A percentile compares a stretch with the other conserved stretches of the same genome.
Evolutionary conservation across 1,140 invertebrate genomes (phyloP).

Genomic region (Euschistus heros): DNA sequence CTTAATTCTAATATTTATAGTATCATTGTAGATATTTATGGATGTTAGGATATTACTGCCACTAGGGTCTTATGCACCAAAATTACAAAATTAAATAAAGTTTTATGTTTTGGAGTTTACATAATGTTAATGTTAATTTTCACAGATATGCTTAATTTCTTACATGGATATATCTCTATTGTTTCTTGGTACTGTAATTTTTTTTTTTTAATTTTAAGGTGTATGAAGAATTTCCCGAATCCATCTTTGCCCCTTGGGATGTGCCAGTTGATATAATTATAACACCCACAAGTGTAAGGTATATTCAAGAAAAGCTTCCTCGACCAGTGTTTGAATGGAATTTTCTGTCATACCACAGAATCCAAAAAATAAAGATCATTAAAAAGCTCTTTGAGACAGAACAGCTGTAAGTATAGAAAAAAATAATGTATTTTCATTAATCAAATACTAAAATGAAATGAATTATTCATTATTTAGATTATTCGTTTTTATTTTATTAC

Average conservation of each 20-base stretch:
- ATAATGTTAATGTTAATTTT: no score
- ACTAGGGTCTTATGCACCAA: no score
- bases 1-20: no score
- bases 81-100: no score
- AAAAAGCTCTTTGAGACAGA: slow-evolving; percentile 50
- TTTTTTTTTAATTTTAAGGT: slow-evolving; percentile 40
- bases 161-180: no score
- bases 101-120: no score
- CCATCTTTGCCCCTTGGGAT: slow-evolving; percentile 65
- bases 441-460: not conserved
- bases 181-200: no score
- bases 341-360: slow-evolving; percentile 54
- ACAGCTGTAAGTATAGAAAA: slow-evolving; percentile 32
- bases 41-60: no score
- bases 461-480: not conserved
- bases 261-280: slow-evolving; percentile 73
- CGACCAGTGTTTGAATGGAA: slow-evolving; percentile 66
- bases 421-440: not conserved
- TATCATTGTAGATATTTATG: no score
- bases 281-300: slow-evolving; percentile 62
- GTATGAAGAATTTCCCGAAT: slow-evolving; percentile 55
- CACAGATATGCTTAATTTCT: no score
- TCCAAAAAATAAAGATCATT: slow-evolving; percentile 57
- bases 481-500: no score
- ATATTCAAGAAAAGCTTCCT: slow-evolving; percentile 42